Conservation (phyloP, 2,888 invertebrate species). For the Palloptera scutellata region DNA sequence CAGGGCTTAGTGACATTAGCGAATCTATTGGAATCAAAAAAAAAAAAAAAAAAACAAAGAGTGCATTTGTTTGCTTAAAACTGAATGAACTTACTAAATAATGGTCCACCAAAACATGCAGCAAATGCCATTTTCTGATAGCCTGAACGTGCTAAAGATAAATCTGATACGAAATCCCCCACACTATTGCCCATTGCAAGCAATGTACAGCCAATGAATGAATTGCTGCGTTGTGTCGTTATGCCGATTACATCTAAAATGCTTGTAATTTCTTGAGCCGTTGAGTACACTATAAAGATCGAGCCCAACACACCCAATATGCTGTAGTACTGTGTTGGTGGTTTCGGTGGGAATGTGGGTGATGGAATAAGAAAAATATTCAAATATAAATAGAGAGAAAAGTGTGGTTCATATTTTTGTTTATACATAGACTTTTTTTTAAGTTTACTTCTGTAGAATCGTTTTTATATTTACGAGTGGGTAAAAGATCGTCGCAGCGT, state of each 20-base stretch:
- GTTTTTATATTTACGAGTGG: too few species aligned
- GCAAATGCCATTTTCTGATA: constrained; percentile 73
- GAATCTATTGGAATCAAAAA: constrained; percentile 3
- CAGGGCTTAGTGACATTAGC: neutral
- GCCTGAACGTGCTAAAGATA: constrained; percentile 70
- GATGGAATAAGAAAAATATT: constrained; percentile 11
- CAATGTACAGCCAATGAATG: constrained; percentile 71
- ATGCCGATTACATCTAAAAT: constrained; percentile 68
- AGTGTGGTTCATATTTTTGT: neutral
- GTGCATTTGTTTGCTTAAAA: neutral
- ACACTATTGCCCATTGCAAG: constrained; percentile 73
- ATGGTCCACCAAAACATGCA: constrained; percentile 74
- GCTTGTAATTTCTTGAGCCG: constrained; percentile 70
- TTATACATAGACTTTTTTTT: too few species aligned
- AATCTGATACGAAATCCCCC: constrained; percentile 66
- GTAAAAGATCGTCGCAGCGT: too few species aligned
- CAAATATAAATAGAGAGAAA: neutral
- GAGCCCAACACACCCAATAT: constrained; percentile 42
- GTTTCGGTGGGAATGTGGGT: too few species aligned
- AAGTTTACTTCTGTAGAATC: too few species aligned
- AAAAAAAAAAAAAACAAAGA: constrained; percentile 2
- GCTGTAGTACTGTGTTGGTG: constrained; percentile 45
- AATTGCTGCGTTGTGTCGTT: constrained; percentile 67
- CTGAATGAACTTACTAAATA: constrained; percentile 69
- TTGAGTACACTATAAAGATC: constrained; percentile 69